Evolutionary conservation across 2,888 invertebrate species (phyloP).

Genomic region (Hoplodrina ambigua): DNA sequence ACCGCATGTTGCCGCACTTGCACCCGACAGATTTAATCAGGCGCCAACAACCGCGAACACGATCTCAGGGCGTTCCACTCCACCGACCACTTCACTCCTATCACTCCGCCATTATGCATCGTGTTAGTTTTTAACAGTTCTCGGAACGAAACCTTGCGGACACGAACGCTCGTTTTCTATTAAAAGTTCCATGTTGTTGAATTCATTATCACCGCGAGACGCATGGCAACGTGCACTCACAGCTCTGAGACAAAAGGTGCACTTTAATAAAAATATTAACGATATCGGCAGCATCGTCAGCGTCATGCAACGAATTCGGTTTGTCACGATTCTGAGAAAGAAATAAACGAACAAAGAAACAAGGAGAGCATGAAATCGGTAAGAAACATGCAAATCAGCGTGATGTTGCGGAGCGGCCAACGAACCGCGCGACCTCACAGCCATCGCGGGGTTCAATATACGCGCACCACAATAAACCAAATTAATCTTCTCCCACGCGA

Average conservation of each 20-base stretch:
- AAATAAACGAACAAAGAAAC: constrained; percentile 74
- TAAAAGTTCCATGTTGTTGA: constrained; percentile 51
- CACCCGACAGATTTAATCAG: constrained; percentile 81
- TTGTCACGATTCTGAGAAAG: constrained; percentile 76
- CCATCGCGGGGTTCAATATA: constrained; percentile 54
- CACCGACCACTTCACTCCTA: constrained; percentile 65
- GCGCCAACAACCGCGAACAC: constrained; percentile 78
- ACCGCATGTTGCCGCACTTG: constrained; percentile 73
- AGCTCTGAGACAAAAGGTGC: constrained; percentile 50
- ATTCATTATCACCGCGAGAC: constrained; percentile 46
- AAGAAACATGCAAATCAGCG: constrained; percentile 81
- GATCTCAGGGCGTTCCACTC: constrained; percentile 76
- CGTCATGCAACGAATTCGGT: constrained; percentile 71
- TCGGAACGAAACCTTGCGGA: constrained; percentile 59
- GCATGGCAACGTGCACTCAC: constrained; percentile 56
- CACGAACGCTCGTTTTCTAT: constrained; percentile 65
- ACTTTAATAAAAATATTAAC: constrained; percentile 51
- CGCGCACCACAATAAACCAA: constrained; percentile 60
- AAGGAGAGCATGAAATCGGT: constrained; percentile 76
- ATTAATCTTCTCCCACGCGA: constrained; percentile 72
- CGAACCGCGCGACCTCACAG: constrained; percentile 75
- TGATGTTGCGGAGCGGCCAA: constrained; percentile 76
- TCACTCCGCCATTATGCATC: constrained; percentile 62
- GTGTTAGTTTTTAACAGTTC: constrained; percentile 56
- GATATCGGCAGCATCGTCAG: constrained; percentile 59